These are phyloP conservation scores for Panurus biarmicus DNA, from an alignment of 2,113 vertebrate species.

Conservation along the genomic window DNA sequence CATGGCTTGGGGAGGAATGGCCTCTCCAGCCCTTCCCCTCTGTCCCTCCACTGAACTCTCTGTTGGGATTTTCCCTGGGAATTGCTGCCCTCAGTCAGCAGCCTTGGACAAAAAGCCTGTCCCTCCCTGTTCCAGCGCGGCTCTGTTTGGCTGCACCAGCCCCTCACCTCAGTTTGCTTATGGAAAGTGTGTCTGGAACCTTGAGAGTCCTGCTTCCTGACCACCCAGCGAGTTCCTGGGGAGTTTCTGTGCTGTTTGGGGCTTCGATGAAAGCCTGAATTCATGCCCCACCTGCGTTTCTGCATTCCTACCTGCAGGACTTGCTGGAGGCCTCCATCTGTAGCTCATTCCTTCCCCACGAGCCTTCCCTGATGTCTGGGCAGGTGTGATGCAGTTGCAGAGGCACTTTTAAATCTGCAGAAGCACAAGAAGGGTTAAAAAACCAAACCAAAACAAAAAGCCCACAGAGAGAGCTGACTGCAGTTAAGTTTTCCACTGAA, in stretches of 20 bases:
- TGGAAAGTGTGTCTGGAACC: background rate
- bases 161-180: background rate
- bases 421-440: background rate
- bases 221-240: background rate
- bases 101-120: background rate
- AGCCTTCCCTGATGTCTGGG: background rate
- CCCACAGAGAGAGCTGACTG: background rate
- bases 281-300: background rate
- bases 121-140: background rate
- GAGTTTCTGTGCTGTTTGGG: background rate
- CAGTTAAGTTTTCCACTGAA: background rate
- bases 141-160: background rate
- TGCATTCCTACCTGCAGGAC: background rate
- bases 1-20: background rate
- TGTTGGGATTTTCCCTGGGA: fast-evolving
- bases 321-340: background rate
- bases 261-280: background rate
- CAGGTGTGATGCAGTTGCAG: background rate
- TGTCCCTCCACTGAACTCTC: background rate
- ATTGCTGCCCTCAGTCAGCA: background rate
- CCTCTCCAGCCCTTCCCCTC: fast-evolving
- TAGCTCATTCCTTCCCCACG: background rate
- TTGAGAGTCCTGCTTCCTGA: background rate
- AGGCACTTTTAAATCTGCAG: background rate
- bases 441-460: no score